Conservation (phyloP, 2,797 vertebrate species). For the Eupleurogrammus muticus region DNA sequence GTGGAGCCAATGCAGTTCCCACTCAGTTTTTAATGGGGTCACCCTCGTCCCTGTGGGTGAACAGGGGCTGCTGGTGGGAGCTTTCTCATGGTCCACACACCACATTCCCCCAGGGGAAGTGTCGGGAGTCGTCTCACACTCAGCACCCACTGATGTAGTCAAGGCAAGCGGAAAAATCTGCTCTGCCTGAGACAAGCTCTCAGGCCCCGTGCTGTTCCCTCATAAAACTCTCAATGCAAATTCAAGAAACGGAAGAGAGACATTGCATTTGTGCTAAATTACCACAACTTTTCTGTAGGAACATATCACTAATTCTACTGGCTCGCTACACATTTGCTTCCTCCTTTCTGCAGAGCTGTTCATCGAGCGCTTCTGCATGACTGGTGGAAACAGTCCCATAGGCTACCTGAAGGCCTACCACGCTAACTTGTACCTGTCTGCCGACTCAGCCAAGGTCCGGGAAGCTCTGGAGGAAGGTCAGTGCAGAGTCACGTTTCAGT, state of each 20-base stretch:
- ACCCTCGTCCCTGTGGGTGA: neutral
- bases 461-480: slow-evolving; percentile 95
- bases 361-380: slow-evolving; percentile 97
- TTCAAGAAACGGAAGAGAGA: too few relatives aligned
- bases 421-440: slow-evolving; percentile 96
- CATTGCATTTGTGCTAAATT: too few relatives aligned
- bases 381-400: slow-evolving; percentile 94
- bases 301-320: neutral
- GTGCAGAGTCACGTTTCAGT: slow-evolving; percentile 16
- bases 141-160: neutral
- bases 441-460: slow-evolving; percentile 90
- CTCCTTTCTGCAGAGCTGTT: slow-evolving; percentile 85
- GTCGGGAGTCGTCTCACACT: slow-evolving; percentile 2
- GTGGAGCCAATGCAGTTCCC: neutral
- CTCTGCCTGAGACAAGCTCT: neutral
- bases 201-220: slow-evolving; percentile 9
- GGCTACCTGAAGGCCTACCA: slow-evolving; percentile 96
- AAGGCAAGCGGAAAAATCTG: slow-evolving; percentile 28
- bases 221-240: too few relatives aligned
- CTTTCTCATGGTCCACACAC: slow-evolving; percentile 37
- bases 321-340: slow-evolving; percentile 3
- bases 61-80: slow-evolving; percentile 3
- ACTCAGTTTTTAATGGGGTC: neutral
- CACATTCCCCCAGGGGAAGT: slow-evolving; percentile 1
- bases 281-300: too few relatives aligned